Base-by-base conservation (phyloP, 2,113 vertebrate genomes). In the Nycticryphes semicollaris region DNA sequence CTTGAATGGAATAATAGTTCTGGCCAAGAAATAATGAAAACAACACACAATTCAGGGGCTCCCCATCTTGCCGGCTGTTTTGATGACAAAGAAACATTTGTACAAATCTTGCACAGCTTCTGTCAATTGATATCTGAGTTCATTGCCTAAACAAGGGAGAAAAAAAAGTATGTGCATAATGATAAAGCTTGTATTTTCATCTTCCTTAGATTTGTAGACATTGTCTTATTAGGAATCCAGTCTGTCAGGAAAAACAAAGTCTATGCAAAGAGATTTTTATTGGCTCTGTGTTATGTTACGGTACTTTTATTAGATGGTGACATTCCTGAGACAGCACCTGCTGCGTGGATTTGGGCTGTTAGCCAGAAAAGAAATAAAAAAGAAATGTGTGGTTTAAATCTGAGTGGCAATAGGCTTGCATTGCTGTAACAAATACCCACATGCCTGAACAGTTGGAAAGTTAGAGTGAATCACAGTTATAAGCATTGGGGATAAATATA, bases 321-420 rank as follows among this genome's bases (percentile, higher is more conserved):
- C 97, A 97, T 98, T 98, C 96, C 89, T 19, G 48, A 97, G 96
- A 96, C 95, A 97, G 96, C 97, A 98, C 97, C 98, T 98, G 97
- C 98, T 98, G 95, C 1, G 19, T 96, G 89, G 94, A 96, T 97
- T 98, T 96, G 93, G 96, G 96, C 50, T 81, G 37, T 92, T 97
- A 95, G 96, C 97, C 96, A 98, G 95, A 95, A 96, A 97, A 96
- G 78, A 96, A 97, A 97, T 93, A 89, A 92, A 89, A 97, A 97
- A 96, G 67, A 91, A 94, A 96, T 24, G 53, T 93, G 89, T 50
- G 35, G 62, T 95, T 97, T 97, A 94, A 96, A 96, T 95, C 69
- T 35, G 39, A 98, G 89, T 23, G 31, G 72, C 72, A 92, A 43
- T 57, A 84, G 70, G 50, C 53, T 92, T 95, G n/a, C 77, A 67